These are phyloP conservation scores for Tapirus terrestris DNA, from an alignment of 2,113 vertebrate species.

Conservation along the genomic window DNA sequence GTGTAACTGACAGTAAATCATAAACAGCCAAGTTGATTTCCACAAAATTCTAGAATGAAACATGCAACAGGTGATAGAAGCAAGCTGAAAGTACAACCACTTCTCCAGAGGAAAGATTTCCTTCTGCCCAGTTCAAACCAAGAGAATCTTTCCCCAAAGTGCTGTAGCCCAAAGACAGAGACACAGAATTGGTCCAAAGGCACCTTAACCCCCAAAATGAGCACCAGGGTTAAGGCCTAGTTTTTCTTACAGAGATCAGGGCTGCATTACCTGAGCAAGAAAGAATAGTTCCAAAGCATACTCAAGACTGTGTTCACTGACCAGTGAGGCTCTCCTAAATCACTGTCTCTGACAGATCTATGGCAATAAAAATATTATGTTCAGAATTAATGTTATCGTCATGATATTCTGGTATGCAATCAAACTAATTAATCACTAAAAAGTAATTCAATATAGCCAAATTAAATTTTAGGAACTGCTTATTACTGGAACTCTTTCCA, in stretches of 20 bases:
- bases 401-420: neutral
- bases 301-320: neutral
- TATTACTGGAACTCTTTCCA: neutral
- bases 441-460: neutral
- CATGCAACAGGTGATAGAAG: neutral
- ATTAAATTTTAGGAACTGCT: constrained; percentile 24
- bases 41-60: constrained; percentile 42
- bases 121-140: neutral
- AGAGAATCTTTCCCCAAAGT: neutral
- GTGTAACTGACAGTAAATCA: neutral
- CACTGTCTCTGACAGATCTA: neutral
- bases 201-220: neutral
- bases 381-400: constrained; percentile 27
- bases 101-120: neutral
- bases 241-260: neutral
- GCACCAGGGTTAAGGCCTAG: neutral
- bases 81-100: neutral
- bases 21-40: neutral
- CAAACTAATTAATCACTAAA: neutral
- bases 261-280: neutral
- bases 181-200: constrained; percentile 6
- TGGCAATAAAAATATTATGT: constrained; percentile 27
- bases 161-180: neutral
- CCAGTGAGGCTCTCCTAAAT: neutral
- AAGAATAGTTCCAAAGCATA: neutral